phyloP scores from a whole-genome alignment of 1,140 invertebrate genomes.

The Macrotrachela quadricornifera region DNA sequence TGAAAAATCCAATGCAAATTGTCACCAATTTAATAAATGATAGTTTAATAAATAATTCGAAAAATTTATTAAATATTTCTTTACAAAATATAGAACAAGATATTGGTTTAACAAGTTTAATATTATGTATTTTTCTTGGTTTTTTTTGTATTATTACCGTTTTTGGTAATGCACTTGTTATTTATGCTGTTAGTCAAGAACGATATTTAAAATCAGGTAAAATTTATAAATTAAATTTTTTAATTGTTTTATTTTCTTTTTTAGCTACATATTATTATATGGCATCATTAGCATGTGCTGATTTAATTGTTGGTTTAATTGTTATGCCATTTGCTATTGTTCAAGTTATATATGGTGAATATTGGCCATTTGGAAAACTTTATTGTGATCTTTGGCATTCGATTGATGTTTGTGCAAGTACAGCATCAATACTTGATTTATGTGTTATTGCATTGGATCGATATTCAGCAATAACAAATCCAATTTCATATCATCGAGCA shows the following conservation, averaged over 20 bases:
- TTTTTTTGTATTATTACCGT: slow-evolving; percentile 32
- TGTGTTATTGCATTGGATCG: slow-evolving; percentile 5
- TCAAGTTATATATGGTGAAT: slow-evolving; percentile 35
- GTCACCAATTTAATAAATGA: too few species aligned
- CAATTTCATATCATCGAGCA: not conserved
- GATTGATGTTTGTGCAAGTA: slow-evolving; percentile 4
- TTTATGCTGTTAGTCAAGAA: slow-evolving; percentile 68
- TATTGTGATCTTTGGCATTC: slow-evolving; percentile 3
- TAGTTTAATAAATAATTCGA: too few species aligned
- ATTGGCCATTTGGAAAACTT: slow-evolving; percentile 35
- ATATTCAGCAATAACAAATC: slow-evolving; percentile 7
- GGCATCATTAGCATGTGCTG: slow-evolving; percentile 76
- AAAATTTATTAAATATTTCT: too few species aligned
- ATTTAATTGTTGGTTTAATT: slow-evolving; percentile 63
- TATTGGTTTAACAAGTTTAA: too few species aligned
- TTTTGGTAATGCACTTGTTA: slow-evolving; percentile 71
- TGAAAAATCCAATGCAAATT: too few species aligned
- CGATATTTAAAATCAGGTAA: slow-evolving; percentile 52
- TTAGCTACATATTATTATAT: slow-evolving; percentile 58
- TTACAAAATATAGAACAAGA: too few species aligned
- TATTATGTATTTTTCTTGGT: slow-evolving; percentile 2
- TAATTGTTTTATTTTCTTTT: too few species aligned
- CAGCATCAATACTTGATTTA: slow-evolving; percentile 5
- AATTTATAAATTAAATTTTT: slow-evolving; percentile 32
- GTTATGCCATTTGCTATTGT: slow-evolving; percentile 18